Evolutionary conservation across 2,888 invertebrate genomes (phyloP).

Genomic region (Ormyrus rosae): DNA sequence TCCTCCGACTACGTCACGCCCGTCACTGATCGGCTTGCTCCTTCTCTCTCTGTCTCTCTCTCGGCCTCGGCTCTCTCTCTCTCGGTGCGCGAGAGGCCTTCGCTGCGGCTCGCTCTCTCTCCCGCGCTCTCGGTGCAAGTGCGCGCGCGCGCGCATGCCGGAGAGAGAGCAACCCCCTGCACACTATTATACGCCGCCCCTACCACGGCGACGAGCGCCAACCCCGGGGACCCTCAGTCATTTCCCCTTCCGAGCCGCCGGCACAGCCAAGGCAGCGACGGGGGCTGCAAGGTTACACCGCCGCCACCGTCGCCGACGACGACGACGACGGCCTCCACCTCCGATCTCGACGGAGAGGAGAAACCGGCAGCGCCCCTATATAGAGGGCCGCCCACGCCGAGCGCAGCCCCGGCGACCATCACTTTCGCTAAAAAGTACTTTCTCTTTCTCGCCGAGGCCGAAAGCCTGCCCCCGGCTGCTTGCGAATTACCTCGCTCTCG

Average conservation of each 20-base stretch:
- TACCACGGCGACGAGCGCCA: no score
- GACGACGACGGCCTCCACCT: constrained; percentile 55
- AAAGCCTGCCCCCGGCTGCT: constrained; percentile 32
- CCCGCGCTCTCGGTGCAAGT: constrained; percentile 27
- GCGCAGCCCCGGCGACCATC: constrained; percentile 63
- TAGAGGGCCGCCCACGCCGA: constrained; percentile 58
- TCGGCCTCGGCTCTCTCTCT: constrained; percentile 8
- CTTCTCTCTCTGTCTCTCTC: constrained; percentile 40
- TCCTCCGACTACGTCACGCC: constrained; percentile 75
- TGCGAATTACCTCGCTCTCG: constrained; percentile 29
- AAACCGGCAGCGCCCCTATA: constrained; percentile 45
- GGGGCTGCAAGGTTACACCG: constrained; percentile 73
- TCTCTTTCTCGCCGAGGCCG: constrained; percentile 61
- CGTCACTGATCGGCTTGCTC: constrained; percentile 71
- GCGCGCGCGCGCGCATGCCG: background rate
- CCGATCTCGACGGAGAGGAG: constrained; percentile 25
- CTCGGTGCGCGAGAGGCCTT: background rate
- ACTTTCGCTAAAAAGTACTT: constrained; percentile 69
- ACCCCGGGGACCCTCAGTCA: constrained; percentile 59
- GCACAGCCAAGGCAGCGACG: constrained; percentile 62
- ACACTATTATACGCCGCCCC: no score
- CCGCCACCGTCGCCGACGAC: constrained; percentile 54
- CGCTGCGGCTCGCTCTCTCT: background rate
- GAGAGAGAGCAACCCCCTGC: no score
- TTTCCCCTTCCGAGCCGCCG: constrained; percentile 66